These are phyloP conservation scores for Ormyrus thymus DNA, from an alignment of 2,888 invertebrate genomes.

Conservation along the genomic window DNA sequence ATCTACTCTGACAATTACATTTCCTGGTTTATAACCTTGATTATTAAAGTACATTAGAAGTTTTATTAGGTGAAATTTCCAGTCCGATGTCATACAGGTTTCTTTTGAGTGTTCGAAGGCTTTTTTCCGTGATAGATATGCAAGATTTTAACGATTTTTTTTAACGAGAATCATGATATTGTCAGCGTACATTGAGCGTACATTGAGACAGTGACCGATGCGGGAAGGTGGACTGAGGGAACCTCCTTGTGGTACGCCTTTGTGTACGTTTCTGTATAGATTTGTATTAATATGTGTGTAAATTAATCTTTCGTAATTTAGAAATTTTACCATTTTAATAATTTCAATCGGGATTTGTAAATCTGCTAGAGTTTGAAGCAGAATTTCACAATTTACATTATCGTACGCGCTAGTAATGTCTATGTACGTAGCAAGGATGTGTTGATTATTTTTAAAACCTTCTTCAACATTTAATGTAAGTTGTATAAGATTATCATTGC, in stretches of 20 bases:
- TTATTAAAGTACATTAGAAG: constrained; percentile 13
- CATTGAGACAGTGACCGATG: too few species aligned
- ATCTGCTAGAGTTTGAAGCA: background rate
- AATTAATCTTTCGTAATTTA: background rate
- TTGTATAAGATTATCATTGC: background rate
- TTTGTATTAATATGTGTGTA: background rate
- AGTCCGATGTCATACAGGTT: too few species aligned
- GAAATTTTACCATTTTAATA: background rate
- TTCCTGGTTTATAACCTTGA: constrained; percentile 1
- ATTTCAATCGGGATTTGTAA: too few species aligned
- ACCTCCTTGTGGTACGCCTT: constrained; percentile 26
- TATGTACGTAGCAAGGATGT: constrained; percentile 23
- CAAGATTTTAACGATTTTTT: background rate
- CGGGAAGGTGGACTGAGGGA: background rate
- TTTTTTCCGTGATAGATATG: background rate
- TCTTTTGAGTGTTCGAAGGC: background rate
- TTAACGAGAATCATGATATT: background rate
- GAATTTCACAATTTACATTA: background rate
- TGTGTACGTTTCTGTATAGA: background rate
- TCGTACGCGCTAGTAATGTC: background rate
- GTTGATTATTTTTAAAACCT: constrained; percentile 6
- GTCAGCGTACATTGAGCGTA: too few species aligned
- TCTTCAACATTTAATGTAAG: constrained; percentile 27
- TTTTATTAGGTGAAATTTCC: background rate
- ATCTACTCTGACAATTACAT: background rate